Conservation (phyloP, 2,797 vertebrate species). For the Myripristis jacobus region DNA sequence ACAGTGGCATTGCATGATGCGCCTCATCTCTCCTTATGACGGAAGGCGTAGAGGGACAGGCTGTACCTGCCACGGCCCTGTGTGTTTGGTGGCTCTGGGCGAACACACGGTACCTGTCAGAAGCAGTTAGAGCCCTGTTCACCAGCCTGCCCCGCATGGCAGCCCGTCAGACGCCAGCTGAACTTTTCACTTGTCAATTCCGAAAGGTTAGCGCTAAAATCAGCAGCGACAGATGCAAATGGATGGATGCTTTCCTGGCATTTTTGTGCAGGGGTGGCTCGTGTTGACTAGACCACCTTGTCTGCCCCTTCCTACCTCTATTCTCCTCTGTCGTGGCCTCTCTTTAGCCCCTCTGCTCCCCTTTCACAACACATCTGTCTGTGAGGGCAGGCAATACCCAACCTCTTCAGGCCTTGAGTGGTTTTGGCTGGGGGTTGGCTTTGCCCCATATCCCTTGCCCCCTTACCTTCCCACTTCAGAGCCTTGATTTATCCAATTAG, state of each 20-base stretch:
- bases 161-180: slow-evolving; percentile 84
- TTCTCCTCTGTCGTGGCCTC: slow-evolving; percentile 31
- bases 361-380: slow-evolving; percentile 70
- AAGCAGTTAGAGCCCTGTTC: slow-evolving; percentile 87
- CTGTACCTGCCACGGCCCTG: slow-evolving; percentile 74
- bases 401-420: slow-evolving; percentile 46
- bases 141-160: slow-evolving; percentile 84
- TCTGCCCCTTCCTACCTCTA: slow-evolving; percentile 32
- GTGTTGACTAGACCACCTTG: slow-evolving; percentile 62
- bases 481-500: slow-evolving; percentile 40
- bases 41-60: slow-evolving; percentile 57
- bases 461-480: slow-evolving; percentile 30
- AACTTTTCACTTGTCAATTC: slow-evolving; percentile 92
- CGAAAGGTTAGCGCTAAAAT: slow-evolving; percentile 90
- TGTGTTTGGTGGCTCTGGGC: slow-evolving; percentile 76
- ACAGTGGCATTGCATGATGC: slow-evolving; percentile 57
- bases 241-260: slow-evolving; percentile 79
- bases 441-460: slow-evolving; percentile 18
- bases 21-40: neutral
- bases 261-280: slow-evolving; percentile 74
- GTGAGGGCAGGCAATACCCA: slow-evolving; percentile 36
- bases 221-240: slow-evolving; percentile 82
- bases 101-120: slow-evolving; percentile 89
- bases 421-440: slow-evolving; percentile 36
- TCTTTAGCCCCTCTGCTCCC: slow-evolving; percentile 48